Conservation (phyloP, 2,113 vertebrate genomes). For the Mastomys coucha region DNA sequence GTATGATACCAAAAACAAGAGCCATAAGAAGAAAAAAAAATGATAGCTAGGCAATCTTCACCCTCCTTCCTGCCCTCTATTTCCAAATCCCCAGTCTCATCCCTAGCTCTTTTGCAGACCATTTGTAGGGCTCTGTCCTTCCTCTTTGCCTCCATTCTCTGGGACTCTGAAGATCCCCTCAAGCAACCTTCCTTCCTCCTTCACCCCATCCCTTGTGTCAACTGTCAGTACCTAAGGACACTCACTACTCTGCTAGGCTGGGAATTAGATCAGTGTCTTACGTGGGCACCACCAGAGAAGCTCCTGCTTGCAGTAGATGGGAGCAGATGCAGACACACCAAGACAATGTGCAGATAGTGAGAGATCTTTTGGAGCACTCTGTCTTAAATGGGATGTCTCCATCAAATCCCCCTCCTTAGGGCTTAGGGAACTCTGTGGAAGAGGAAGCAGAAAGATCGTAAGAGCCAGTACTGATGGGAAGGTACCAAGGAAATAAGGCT, state of each 20-base stretch:
- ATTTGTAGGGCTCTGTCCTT: background rate
- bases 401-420: background rate
- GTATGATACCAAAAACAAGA: constrained; percentile 27
- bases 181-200: background rate
- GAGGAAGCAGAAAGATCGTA: background rate
- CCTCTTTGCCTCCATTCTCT: background rate
- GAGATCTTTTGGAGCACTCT: background rate
- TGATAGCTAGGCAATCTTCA: background rate
- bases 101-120: background rate
- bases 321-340: background rate
- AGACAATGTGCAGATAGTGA: background rate
- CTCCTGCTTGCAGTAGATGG: background rate
- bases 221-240: background rate
- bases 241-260: background rate
- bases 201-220: background rate
- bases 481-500: background rate
- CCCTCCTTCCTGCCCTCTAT: background rate
- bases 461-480: no score
- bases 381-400: background rate
- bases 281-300: background rate
- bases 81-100: background rate
- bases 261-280: background rate
- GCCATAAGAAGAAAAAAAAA: background rate
- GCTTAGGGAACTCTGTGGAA: background rate
- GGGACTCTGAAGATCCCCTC: background rate